These are phyloP conservation scores for Drosophila ochracea DNA, from an alignment of 2,888 invertebrate genomes.

Conservation along the genomic window DNA sequence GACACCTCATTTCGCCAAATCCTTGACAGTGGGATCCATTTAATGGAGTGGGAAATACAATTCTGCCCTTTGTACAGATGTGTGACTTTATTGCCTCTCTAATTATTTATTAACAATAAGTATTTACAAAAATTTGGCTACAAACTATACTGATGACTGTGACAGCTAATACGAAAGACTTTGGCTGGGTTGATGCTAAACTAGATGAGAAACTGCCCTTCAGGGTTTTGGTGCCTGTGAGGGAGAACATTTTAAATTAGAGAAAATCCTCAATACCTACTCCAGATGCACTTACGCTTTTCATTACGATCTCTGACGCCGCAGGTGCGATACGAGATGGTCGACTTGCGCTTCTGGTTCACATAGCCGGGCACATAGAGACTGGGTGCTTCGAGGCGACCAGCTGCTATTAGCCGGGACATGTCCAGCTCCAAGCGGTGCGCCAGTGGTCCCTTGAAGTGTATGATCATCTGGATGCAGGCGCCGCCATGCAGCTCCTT, in stretches of 20 bases:
- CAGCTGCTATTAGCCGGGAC: conserved; percentile 90
- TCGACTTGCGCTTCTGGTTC: conserved; percentile 89
- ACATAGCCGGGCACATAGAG: conserved; percentile 92
- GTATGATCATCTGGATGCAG: conserved; percentile 94
- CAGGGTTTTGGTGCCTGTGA: conserved; percentile 67
- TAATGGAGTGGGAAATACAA: background rate
- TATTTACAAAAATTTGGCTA: conserved; percentile 39
- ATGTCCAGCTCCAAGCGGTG: conserved; percentile 92
- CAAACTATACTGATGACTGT: conserved; percentile 59
- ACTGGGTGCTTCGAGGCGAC: conserved; percentile 90
- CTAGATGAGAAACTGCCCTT: conserved; percentile 61
- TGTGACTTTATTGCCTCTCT: background rate
- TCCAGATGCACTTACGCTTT: conserved; percentile 85
- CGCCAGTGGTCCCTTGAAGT: conserved; percentile 94
- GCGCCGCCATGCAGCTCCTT: conserved; percentile 91
- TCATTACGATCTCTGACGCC: conserved; percentile 91
- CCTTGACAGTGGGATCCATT: rapidly evolving
- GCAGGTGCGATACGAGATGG: conserved; percentile 91
- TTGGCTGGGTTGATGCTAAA: conserved; percentile 56
- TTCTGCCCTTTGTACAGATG: background rate
- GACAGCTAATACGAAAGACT: conserved; percentile 52
- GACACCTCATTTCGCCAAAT: background rate
- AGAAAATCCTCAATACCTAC: no score
- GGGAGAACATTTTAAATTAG: background rate
- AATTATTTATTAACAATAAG: conserved; percentile 3